Evolutionary conservation across 2,888 invertebrate genomes (phyloP).

Genomic region (Eristalis tenax): DNA sequence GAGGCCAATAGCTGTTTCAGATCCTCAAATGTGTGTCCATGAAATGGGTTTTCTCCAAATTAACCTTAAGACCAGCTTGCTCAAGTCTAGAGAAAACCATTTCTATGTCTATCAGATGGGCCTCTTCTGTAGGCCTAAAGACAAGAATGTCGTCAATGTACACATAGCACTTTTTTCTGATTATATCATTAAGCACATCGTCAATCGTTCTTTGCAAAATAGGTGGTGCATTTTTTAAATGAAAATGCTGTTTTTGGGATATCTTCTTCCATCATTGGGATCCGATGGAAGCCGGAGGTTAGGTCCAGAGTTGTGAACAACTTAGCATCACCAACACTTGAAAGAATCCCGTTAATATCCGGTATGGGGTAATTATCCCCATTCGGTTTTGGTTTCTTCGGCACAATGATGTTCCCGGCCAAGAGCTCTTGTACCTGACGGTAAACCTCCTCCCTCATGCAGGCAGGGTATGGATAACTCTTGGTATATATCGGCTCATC

Average conservation of each 20-base stretch:
- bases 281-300: constrained; percentile 72
- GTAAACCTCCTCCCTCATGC: constrained; percentile 76
- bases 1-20: background rate
- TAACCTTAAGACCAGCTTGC: no score
- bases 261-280: constrained; percentile 3
- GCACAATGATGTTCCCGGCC: constrained; percentile 74
- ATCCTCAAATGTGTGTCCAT: constrained; percentile 12
- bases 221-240: background rate
- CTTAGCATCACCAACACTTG: constrained; percentile 65
- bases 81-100: no score
- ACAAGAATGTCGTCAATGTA: no score
- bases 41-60: constrained; percentile 16
- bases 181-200: constrained; percentile 58
- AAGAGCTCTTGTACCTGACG: constrained; percentile 75
- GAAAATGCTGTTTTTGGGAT: background rate
- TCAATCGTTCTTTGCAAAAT: constrained; percentile 71
- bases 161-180: constrained; percentile 17
- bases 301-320: constrained; percentile 70
- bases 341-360: constrained; percentile 42
- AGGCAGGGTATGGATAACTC: constrained; percentile 77
- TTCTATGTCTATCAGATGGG: no score
- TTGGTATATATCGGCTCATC: constrained; percentile 75
- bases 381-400: constrained; percentile 66
- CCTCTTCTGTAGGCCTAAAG: no score
- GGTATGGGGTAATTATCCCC: constrained; percentile 43